Conservation (phyloP, 2,888 invertebrate genomes). For the Folsomia candida region DNA sequence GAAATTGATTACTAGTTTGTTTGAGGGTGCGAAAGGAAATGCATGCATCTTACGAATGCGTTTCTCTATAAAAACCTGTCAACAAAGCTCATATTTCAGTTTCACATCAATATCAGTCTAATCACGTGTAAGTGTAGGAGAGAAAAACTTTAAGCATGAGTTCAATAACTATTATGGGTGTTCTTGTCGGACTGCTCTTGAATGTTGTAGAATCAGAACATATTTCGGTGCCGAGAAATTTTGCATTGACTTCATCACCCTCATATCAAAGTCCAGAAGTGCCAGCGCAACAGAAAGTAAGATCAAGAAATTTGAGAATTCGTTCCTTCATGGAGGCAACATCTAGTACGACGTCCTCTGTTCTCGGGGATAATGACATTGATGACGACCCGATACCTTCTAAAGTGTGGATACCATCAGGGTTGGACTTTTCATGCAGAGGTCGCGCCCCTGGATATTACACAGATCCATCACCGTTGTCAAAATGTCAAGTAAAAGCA, state of each 20-base stretch:
- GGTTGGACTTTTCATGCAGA: conserved; percentile 41
- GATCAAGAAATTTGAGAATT: background rate
- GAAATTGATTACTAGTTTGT: too few species aligned
- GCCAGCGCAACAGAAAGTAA: background rate
- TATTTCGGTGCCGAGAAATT: background rate
- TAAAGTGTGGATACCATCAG: conserved; percentile 37
- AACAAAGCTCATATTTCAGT: too few species aligned
- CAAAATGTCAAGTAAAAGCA: conserved; percentile 35
- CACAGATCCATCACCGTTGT: conserved; percentile 34
- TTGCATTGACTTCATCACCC: too few species aligned
- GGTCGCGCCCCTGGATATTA: conserved; percentile 42
- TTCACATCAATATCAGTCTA: too few species aligned
- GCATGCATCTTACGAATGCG: too few species aligned
- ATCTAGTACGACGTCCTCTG: background rate
- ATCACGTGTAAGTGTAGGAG: too few species aligned
- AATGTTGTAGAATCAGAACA: background rate
- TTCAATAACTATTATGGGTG: too few species aligned
- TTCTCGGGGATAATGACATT: background rate
- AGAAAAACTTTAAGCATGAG: too few species aligned
- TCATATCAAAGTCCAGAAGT: background rate
- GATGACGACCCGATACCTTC: conserved; percentile 25
- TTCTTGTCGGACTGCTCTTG: too few species aligned
- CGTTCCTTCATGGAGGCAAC: background rate
- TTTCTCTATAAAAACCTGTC: too few species aligned
- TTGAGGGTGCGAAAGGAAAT: too few species aligned